These are phyloP conservation scores for Phenganax stokvisi DNA, from an alignment of 92 coral and sea anemone species.

Conservation along the genomic window DNA sequence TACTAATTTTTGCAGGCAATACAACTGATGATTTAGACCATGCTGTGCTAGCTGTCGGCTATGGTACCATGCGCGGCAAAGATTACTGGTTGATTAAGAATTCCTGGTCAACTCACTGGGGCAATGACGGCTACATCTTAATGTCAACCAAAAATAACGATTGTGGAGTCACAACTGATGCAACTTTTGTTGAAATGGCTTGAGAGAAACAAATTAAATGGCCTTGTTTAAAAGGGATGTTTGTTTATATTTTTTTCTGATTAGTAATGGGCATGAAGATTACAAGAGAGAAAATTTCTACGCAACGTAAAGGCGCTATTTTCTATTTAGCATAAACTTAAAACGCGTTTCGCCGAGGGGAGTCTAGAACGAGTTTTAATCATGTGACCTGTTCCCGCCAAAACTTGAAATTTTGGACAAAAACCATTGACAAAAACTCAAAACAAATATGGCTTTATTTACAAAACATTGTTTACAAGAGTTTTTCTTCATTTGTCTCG, in stretches of 20 bases:
- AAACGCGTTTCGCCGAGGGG: too few species aligned
- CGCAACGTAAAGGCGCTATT: too few species aligned
- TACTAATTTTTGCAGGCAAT: conserved; percentile 44
- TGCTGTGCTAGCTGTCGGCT: conserved; percentile 94
- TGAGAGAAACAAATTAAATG: conserved; percentile 8
- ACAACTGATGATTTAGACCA: conserved; percentile 80
- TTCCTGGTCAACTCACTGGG: conserved; percentile 99
- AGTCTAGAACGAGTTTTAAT: not conserved
- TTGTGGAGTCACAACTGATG: conserved; percentile 97
- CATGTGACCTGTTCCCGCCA: conserved; percentile 35
- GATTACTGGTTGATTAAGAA: conserved; percentile 91
- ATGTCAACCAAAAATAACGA: conserved; percentile 94
- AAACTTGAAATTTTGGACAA: not conserved
- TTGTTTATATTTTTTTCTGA: too few species aligned
- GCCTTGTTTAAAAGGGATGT: not conserved
- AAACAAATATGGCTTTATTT: not conserved
- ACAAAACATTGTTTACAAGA: not conserved
- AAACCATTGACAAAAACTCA: too few species aligned
- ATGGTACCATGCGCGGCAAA: conserved; percentile 75
- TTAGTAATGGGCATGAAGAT: too few species aligned
- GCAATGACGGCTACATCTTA: conserved; percentile 81
- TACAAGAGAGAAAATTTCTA: too few species aligned
- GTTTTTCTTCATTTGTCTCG: not conserved
- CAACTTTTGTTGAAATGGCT: conserved; percentile 74
- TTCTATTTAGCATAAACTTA: too few species aligned